Conservation (phyloP, 2,888 invertebrate genomes). For the Tolmerus cingulatus region DNA sequence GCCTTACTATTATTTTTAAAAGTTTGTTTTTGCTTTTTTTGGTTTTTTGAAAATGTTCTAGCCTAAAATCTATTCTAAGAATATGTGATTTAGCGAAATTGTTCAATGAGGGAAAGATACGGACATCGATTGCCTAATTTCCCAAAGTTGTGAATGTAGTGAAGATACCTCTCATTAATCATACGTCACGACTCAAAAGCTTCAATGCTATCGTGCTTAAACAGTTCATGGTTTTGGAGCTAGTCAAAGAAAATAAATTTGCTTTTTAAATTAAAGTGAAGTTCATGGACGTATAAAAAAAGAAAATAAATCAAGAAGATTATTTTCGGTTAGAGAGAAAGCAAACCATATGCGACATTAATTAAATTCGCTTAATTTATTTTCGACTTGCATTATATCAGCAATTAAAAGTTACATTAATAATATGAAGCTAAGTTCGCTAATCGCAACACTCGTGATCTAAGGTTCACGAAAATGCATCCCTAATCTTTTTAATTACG, state of each 20-base stretch:
- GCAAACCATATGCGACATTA: not conserved
- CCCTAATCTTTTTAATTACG: too few species aligned
- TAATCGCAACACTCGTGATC: too few species aligned
- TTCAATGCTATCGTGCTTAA: not conserved
- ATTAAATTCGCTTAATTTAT: too few species aligned
- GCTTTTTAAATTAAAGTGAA: not conserved
- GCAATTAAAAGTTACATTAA: too few species aligned
- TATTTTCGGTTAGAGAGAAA: not conserved
- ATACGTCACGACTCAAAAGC: not conserved
- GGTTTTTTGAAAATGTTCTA: too few species aligned
- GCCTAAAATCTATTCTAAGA: not conserved
- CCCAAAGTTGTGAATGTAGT: not conserved
- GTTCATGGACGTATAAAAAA: not conserved
- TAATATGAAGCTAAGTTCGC: too few species aligned
- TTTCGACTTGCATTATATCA: too few species aligned
- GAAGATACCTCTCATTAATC: not conserved
- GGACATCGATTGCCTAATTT: not conserved
- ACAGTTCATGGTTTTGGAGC: not conserved
- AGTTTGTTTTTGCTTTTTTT: too few species aligned
- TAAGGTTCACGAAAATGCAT: too few species aligned
- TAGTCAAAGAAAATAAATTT: not conserved
- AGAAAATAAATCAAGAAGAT: not conserved
- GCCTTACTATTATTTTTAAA: too few species aligned
- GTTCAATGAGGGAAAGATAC: not conserved
- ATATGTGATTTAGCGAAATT: not conserved